These are phyloP conservation scores for Lagocephalus sceleratus DNA, from an alignment of 2,797 vertebrate species.

Conservation along the genomic window DNA sequence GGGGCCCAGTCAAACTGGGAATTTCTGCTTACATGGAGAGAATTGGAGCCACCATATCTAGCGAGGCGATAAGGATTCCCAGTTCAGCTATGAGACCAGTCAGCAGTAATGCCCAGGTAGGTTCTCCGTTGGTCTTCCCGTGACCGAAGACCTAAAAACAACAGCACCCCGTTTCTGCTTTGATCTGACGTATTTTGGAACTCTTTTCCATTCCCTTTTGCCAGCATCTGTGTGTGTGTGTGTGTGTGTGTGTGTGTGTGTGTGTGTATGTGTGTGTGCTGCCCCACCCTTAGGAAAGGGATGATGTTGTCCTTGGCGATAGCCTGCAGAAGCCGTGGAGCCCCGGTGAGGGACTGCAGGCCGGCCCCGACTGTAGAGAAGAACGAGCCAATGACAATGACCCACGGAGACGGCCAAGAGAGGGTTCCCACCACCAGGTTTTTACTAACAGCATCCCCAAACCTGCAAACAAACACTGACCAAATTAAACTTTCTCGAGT, in stretches of 20 bases:
- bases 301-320: conserved; percentile 99
- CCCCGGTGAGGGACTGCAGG: conserved; percentile 92
- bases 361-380: conserved; percentile 96
- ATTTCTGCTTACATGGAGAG: conserved; percentile 90
- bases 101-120: conserved; percentile 93
- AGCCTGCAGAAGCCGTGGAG: conserved; percentile 91
- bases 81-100: conserved; percentile 94
- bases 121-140: conserved; percentile 92
- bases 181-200: too few relatives aligned
- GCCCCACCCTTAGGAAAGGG: conserved; percentile 90
- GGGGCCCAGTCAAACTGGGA: not conserved
- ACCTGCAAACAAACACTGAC: conserved; percentile 71
- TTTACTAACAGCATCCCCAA: conserved; percentile 87
- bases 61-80: conserved; percentile 95
- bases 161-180: not conserved
- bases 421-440: conserved; percentile 94
- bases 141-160: conserved; percentile 89
- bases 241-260: too few relatives aligned
- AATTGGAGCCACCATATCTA: conserved; percentile 98
- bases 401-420: conserved; percentile 96
- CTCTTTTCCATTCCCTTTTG: too few relatives aligned
- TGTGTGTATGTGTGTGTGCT: not conserved
- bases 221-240: not conserved
- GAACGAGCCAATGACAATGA: conserved; percentile 97
- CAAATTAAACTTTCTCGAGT: not conserved